Percentiles rank a stretch among this genome's conserved stretches.
Evolutionary conservation across 1,140 invertebrate genomes (phyloP).

Genomic region (Sarcophaga peregrina): DNA sequence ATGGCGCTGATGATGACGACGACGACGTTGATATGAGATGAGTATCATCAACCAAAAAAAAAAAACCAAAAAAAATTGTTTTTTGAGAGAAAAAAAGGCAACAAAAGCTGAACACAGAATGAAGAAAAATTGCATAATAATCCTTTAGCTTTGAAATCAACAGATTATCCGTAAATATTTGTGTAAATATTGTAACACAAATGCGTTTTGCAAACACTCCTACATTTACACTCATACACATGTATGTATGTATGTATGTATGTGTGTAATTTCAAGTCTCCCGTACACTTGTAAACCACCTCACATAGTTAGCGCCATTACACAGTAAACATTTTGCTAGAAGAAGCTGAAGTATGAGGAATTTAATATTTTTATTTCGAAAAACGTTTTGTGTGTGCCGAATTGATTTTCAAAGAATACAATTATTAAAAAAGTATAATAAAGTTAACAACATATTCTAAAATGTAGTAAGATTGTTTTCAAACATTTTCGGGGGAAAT

Average conservation of each 20-base stretch:
- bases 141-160: conserved; percentile 61
- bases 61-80: conserved; percentile 2
- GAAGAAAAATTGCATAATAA: conserved; percentile 66
- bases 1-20: conserved; percentile 16
- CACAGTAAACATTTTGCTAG: no score
- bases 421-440: no score
- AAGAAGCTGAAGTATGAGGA: no score
- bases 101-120: conserved; percentile 33
- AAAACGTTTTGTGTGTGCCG: no score
- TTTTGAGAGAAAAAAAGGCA: conserved; percentile 2
- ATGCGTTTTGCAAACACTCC: conserved; percentile 53
- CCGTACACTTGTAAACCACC: neutral
- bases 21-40: neutral
- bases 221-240: neutral
- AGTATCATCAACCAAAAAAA: neutral
- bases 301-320: neutral
- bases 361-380: no score
- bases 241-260: neutral
- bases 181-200: conserved; percentile 65
- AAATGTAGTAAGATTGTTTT: no score
- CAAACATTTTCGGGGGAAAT: no score
- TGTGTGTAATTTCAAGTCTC: neutral
- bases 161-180: conserved; percentile 66
- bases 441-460: no score
- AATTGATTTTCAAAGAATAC: no score